Evolutionary conservation across 2,797 vertebrate genomes (phyloP).

Genomic region (Astyanax mexicanus): DNA sequence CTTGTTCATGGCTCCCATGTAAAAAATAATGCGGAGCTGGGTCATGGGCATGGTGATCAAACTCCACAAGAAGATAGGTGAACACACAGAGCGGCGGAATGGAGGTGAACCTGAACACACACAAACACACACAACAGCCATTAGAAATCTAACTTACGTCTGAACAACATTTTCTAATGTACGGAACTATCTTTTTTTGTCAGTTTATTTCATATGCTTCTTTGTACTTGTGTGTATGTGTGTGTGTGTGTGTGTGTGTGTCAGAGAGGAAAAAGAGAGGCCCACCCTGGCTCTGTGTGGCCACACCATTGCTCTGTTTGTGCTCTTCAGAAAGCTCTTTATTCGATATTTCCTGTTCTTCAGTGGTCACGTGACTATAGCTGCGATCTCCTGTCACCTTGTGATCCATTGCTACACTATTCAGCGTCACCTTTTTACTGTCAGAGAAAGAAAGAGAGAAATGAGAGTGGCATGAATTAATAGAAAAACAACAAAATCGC

Average conservation of each 20-base stretch:
- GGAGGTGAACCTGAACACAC: constrained; percentile 68
- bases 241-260: background rate
- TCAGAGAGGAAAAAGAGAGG: no score
- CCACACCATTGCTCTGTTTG: constrained; percentile 44
- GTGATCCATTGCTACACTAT: constrained; percentile 76
- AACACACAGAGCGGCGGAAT: constrained; percentile 84
- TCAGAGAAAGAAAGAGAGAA: background rate
- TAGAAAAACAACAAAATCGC: background rate
- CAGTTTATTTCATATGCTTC: background rate
- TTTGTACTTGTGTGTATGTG: background rate
- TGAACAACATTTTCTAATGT: background rate
- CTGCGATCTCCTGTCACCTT: constrained; percentile 79
- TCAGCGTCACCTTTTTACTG: constrained; percentile 83
- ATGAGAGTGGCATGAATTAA: background rate
- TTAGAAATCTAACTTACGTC: background rate
- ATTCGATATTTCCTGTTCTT: constrained; percentile 77
- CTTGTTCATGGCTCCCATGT: constrained; percentile 93
- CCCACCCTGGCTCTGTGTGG: constrained; percentile 53
- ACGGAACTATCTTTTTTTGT: no score
- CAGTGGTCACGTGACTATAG: constrained; percentile 70
- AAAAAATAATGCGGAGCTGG: constrained; percentile 91
- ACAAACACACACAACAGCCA: background rate
- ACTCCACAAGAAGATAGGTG: constrained; percentile 92
- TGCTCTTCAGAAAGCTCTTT: constrained; percentile 60
- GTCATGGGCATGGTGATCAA: constrained; percentile 91